Conservation (phyloP, 1,140 invertebrate species). For the Saccostrea echinata region DNA sequence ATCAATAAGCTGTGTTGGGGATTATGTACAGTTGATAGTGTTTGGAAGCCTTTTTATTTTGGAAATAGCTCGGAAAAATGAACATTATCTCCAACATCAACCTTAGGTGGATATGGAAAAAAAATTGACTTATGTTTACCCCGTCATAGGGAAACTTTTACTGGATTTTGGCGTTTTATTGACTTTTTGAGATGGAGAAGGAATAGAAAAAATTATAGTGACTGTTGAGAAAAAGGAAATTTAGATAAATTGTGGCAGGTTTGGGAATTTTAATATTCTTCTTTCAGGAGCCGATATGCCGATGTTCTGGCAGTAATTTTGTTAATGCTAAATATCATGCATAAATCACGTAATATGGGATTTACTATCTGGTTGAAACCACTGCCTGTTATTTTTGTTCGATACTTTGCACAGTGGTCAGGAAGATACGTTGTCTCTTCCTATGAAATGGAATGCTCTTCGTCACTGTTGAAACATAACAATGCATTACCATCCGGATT, state of each 20-base stretch:
- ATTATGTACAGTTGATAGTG: not conserved
- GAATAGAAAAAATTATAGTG: not conserved
- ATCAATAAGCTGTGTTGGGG: constrained; percentile 3
- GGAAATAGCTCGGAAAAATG: not conserved
- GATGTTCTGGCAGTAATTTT: not conserved
- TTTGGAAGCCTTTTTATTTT: not conserved
- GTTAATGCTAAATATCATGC: not conserved
- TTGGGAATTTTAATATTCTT: not conserved
- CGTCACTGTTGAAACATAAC: no score
- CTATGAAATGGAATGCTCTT: no score
- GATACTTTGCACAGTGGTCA: no score
- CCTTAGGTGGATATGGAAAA: not conserved
- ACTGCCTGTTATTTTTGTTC: no score
- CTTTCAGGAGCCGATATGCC: not conserved
- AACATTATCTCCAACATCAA: not conserved
- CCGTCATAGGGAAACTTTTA: not conserved
- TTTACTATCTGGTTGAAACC: not conserved
- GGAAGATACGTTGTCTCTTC: no score
- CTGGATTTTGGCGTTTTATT: not conserved
- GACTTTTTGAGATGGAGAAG: not conserved
- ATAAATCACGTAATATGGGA: not conserved
- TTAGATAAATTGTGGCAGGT: not conserved
- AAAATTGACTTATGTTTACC: not conserved
- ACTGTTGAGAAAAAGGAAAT: not conserved
- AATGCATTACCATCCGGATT: no score